These are phyloP conservation scores for Triplophysa dalaica DNA, from an alignment of 2,113 vertebrate species.

Conservation along the genomic window DNA sequence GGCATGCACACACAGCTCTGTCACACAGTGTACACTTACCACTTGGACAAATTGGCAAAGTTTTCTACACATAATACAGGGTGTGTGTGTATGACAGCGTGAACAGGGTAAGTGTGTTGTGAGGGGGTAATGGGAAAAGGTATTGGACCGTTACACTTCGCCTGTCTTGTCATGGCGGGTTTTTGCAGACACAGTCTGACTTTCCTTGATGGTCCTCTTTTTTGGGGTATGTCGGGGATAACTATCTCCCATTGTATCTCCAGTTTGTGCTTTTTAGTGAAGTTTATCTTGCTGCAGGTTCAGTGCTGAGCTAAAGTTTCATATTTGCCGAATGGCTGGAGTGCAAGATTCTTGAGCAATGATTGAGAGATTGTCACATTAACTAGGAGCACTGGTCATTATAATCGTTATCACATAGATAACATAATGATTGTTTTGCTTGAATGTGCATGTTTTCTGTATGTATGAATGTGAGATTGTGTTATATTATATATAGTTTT, in stretches of 20 bases:
- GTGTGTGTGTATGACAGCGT: constrained; percentile 32
- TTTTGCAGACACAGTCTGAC: constrained; percentile 62
- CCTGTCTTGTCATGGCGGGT: constrained; percentile 61
- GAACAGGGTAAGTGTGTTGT: constrained; percentile 36
- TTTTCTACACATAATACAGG: constrained; percentile 33
- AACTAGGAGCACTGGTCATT: background rate
- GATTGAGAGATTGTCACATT: background rate
- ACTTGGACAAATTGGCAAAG: constrained; percentile 50
- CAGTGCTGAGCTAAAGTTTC: background rate
- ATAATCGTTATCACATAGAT: no score
- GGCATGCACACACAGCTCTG: background rate
- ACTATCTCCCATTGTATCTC: background rate
- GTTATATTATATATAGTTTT: background rate
- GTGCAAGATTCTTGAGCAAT: background rate
- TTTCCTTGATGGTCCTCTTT: constrained; percentile 36
- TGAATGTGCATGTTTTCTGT: background rate
- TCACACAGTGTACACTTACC: background rate
- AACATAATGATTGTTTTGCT: background rate
- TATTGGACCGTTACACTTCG: constrained; percentile 64
- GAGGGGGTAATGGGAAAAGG: constrained; percentile 66
- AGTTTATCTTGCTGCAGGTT: background rate
- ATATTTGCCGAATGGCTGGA: background rate
- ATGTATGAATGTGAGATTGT: constrained; percentile 9
- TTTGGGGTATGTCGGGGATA: background rate
- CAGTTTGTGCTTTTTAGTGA: background rate